Conservation (phyloP, 2,888 invertebrate species). For the Polymixis lichenea region DNA sequence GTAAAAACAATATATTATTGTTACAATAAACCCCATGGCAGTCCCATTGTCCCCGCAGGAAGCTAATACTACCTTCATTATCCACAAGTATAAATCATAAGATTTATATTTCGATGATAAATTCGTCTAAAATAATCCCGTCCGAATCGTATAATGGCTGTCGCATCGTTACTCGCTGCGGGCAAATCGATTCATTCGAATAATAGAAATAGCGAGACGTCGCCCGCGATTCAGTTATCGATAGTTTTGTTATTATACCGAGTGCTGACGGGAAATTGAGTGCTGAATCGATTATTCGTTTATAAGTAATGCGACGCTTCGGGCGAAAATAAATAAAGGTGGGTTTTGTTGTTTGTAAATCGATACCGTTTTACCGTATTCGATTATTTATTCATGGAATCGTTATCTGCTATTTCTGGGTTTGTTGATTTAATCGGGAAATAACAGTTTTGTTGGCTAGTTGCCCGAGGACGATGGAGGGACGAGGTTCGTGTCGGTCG, state of each 20-base stretch:
- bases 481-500: constrained; percentile 43
- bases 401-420: constrained; percentile 61
- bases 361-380: constrained; percentile 66
- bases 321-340: constrained; percentile 77
- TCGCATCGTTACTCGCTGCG: constrained; percentile 74
- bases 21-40: constrained; percentile 39
- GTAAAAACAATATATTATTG: constrained; percentile 53
- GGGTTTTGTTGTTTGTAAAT: constrained; percentile 66
- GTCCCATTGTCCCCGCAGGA: constrained; percentile 33
- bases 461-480: constrained; percentile 52
- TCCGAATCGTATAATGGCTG: constrained; percentile 75
- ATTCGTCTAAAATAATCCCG: constrained; percentile 71
- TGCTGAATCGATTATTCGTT: constrained; percentile 83
- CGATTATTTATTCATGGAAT: constrained; percentile 67
- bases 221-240: constrained; percentile 79
- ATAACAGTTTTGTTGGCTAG: constrained; percentile 52
- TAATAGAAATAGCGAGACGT: constrained; percentile 82
- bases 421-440: constrained; percentile 62
- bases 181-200: constrained; percentile 79
- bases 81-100: constrained; percentile 59
- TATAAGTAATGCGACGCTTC: constrained; percentile 78
- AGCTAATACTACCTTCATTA: constrained; percentile 57
- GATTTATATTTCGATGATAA: constrained; percentile 70
- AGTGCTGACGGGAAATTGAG: constrained; percentile 79
- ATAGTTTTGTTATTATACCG: constrained; percentile 82